A percentile compares a stretch with the other conserved stretches of the same genome.
phyloP scores from a whole-genome alignment of 2,113 vertebrate species.

The Tupaia chinensis region DNA sequence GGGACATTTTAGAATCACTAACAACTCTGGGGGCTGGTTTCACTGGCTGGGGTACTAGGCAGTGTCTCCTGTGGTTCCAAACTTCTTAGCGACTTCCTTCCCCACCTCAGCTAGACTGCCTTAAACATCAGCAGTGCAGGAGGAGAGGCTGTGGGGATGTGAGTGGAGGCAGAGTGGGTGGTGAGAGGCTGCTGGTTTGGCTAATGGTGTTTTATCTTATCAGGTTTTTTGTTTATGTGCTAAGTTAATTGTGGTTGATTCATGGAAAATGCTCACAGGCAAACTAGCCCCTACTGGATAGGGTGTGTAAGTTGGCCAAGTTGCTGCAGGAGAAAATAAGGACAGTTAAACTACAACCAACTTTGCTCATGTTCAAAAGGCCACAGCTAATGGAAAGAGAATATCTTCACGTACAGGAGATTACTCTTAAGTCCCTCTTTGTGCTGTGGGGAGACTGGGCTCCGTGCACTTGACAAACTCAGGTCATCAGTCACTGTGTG shows the following conservation, averaged over 20 bases:
- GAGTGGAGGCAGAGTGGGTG: background rate
- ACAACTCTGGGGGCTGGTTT: background rate
- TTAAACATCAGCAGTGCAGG: background rate
- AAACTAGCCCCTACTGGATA: constrained; percentile 70
- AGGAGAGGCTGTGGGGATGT: background rate
- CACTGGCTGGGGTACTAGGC: background rate
- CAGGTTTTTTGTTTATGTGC: constrained; percentile 24
- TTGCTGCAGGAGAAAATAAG: constrained; percentile 55
- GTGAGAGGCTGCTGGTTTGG: background rate
- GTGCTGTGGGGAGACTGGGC: background rate
- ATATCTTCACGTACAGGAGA: background rate
- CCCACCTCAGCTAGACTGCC: background rate
- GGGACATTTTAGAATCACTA: background rate
- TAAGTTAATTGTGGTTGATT: constrained; percentile 68
- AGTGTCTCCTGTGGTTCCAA: background rate
- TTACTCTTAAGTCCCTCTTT: background rate
- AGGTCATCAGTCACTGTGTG: background rate
- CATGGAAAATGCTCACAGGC: constrained; percentile 77
- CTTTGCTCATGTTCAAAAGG: constrained; percentile 61
- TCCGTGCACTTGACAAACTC: too few species aligned
- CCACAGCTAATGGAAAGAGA: constrained; percentile 65
- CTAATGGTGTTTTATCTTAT: background rate
- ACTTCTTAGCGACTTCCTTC: background rate
- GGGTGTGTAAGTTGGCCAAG: constrained; percentile 28
- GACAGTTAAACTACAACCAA: constrained; percentile 85